A percentile compares a stretch with the other conserved stretches of the same genome.
Evolutionary conservation across 2,113 vertebrate species (phyloP).

Genomic region (Amphiprion percula): DNA sequence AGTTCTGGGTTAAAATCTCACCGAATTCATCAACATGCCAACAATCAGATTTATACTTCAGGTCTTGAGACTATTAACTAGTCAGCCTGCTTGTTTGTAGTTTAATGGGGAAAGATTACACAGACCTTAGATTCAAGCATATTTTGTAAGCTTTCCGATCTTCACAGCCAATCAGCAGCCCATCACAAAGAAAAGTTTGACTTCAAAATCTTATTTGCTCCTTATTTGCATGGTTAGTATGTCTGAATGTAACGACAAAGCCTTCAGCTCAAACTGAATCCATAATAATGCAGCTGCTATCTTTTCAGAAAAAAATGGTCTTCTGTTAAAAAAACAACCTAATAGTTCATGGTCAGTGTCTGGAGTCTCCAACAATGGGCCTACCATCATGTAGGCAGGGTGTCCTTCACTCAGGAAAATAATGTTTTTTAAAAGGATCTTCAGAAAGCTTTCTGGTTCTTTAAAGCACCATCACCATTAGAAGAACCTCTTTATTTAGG

Average conservation of each 20-base stretch:
- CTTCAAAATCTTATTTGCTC: neutral
- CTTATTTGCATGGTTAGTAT: neutral
- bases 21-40: neutral
- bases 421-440: too few relatives aligned
- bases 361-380: constrained; percentile 35
- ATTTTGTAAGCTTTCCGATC: neutral
- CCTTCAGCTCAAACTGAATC: neutral
- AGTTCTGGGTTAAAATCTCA: neutral
- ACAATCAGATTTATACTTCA: neutral
- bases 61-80: neutral
- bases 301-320: constrained; percentile 7
- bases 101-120: constrained; percentile 5
- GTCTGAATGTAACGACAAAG: neutral
- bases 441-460: too few relatives aligned
- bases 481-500: too few relatives aligned
- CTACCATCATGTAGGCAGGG: constrained; percentile 9
- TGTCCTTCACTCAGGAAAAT: too few relatives aligned
- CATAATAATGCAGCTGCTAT: neutral
- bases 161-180: neutral
- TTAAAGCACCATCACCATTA: too few relatives aligned
- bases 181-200: too few relatives aligned
- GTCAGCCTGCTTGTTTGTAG: constrained; percentile 4
- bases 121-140: neutral
- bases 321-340: neutral
- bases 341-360: constrained; percentile 8